A percentile compares a stretch with the other conserved stretches of the same genome.
phyloP scores from a whole-genome alignment of 2,888 invertebrate species.

The Xanthorhoe spadicearia region DNA sequence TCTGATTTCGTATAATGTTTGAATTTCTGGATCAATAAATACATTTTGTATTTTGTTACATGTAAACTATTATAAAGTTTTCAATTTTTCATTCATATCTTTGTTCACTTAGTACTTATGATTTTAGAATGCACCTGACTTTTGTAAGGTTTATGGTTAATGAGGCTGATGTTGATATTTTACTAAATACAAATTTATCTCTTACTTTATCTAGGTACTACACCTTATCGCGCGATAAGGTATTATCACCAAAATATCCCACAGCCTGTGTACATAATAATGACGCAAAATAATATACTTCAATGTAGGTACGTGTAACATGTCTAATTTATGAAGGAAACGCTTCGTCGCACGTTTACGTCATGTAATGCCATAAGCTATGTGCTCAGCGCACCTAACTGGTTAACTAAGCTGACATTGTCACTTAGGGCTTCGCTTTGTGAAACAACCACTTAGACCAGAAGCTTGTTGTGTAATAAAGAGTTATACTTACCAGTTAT shows the following conservation, averaged over 20 bases:
- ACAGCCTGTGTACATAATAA: not conserved
- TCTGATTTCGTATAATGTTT: too few species aligned
- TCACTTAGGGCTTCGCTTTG: slow-evolving; percentile 2
- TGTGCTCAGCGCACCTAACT: slow-evolving; percentile 12
- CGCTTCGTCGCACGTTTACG: not conserved
- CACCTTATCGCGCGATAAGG: too few species aligned
- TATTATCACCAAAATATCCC: not conserved
- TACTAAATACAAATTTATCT: too few species aligned
- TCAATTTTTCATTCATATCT: too few species aligned
- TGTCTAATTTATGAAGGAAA: slow-evolving; percentile 2
- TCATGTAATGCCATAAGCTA: slow-evolving; percentile 2
- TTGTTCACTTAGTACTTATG: too few species aligned
- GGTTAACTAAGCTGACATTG: slow-evolving; percentile 2
- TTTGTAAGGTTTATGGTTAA: too few species aligned
- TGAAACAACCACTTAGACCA: not conserved
- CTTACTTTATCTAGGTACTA: too few species aligned
- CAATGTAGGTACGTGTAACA: not conserved
- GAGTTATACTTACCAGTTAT: not conserved
- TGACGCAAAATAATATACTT: not conserved
- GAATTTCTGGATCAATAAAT: too few species aligned
- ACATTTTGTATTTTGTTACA: too few species aligned
- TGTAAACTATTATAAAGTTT: too few species aligned
- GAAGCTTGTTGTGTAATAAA: not conserved
- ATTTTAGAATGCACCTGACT: too few species aligned
- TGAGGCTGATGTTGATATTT: too few species aligned